phyloP scores from a whole-genome alignment of 1,140 invertebrate species.

The Aphidius ervi region DNA sequence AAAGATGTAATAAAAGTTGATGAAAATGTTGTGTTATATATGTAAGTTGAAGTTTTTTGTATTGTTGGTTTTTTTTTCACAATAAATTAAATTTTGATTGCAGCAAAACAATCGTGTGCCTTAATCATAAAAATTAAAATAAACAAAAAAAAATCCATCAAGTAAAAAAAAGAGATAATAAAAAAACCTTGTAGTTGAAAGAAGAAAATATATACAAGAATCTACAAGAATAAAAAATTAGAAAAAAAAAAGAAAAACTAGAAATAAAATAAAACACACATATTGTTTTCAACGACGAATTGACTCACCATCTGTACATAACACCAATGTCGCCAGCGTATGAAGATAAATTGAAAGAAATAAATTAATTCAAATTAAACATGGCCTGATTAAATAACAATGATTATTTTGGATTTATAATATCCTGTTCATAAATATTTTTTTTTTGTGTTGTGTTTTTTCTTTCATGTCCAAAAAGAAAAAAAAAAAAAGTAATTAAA shows the following conservation, averaged over 20 bases:
- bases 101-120: too few relatives aligned
- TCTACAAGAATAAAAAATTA: constrained; percentile 13
- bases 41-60: too few relatives aligned
- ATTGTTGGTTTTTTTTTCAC: too few relatives aligned
- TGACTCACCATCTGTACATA: constrained; percentile 49
- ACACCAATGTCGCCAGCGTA: constrained; percentile 46
- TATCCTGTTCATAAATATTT: too few relatives aligned
- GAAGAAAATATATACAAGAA: constrained; percentile 10
- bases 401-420: constrained; percentile 13
- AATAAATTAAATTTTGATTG: too few relatives aligned
- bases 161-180: too few relatives aligned
- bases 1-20: too few relatives aligned
- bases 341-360: constrained; percentile 42
- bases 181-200: neutral
- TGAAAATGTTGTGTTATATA: too few relatives aligned
- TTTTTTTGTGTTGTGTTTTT: neutral
- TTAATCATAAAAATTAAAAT: too few relatives aligned
- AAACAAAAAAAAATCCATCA: too few relatives aligned
- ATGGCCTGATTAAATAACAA: constrained; percentile 34
- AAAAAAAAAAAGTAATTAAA: neutral
- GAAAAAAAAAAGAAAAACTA: constrained; percentile 30
- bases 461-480: constrained; percentile 16
- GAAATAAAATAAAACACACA: constrained; percentile 33
- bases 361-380: constrained; percentile 37
- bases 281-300: constrained; percentile 28